phyloP scores from a whole-genome alignment of 2,888 invertebrate genomes.

The Empis livida region DNA sequence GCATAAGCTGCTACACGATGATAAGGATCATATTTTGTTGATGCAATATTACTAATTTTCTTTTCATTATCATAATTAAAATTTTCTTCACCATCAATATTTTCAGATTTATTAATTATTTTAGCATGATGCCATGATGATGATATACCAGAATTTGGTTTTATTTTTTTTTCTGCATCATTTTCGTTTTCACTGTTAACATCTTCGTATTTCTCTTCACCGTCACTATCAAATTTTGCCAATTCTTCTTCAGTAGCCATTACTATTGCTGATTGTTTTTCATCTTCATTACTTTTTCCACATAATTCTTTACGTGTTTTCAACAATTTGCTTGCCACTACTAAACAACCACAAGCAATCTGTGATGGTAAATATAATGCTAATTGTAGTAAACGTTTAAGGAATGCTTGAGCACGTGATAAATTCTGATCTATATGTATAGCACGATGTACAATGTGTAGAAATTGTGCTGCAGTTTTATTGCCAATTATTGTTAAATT shows the following conservation, averaged over 20 bases:
- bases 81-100: neutral
- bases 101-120: conserved; percentile 11
- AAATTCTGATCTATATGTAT: conserved; percentile 63
- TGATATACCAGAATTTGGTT: conserved; percentile 17
- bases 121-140: conserved; percentile 30
- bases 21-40: conserved; percentile 49
- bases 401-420: conserved; percentile 63
- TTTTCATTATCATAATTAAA: conserved; percentile 9
- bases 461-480: conserved; percentile 59
- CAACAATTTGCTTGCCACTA: conserved; percentile 40
- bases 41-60: conserved; percentile 36
- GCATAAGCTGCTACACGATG: conserved; percentile 77
- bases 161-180: conserved; percentile 12
- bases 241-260: conserved; percentile 18
- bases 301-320: conserved; percentile 51
- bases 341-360: conserved; percentile 70
- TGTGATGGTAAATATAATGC: conserved; percentile 59
- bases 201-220: conserved; percentile 29
- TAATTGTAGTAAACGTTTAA: conserved; percentile 66
- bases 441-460: conserved; percentile 78
- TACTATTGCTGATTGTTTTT: conserved; percentile 9
- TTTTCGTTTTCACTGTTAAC: conserved; percentile 14
- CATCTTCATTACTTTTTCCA: conserved; percentile 19
- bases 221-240: conserved; percentile 29
- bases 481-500: conserved; percentile 44